A percentile compares a stretch with the other conserved stretches of the same genome.
These are phyloP conservation scores for Brachyhypopomus gauderio DNA, from an alignment of 2,113 vertebrate species.

Conservation along the genomic window DNA sequence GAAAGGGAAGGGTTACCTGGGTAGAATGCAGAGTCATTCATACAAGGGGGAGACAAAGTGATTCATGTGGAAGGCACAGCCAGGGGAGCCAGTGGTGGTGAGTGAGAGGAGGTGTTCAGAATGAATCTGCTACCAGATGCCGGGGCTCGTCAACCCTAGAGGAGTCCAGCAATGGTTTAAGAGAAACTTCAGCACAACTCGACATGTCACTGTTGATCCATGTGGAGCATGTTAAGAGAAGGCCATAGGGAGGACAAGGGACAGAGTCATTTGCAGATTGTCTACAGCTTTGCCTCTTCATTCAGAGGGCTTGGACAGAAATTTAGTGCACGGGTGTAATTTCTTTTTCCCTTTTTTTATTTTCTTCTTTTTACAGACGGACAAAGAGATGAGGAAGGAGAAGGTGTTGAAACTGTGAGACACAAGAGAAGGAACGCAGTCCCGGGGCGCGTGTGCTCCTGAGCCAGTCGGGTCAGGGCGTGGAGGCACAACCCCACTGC, in stretches of 20 bases:
- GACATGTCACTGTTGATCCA: slow-evolving; percentile 41
- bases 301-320: background rate
- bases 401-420: background rate
- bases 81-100: slow-evolving; percentile 38
- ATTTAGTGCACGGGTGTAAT: background rate
- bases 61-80: slow-evolving; percentile 45
- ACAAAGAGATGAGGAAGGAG: no score
- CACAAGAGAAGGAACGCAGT: background rate
- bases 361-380: background rate
- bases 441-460: background rate
- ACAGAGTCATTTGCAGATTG: background rate
- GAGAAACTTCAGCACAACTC: slow-evolving; percentile 23
- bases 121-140: slow-evolving; percentile 44
- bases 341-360: background rate
- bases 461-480: background rate
- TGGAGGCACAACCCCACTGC: slow-evolving; percentile 11
- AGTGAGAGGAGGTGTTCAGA: slow-evolving; percentile 42
- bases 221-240: slow-evolving; percentile 19
- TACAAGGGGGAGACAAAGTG: slow-evolving; percentile 31
- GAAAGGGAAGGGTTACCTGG: slow-evolving; percentile 34
- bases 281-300: background rate
- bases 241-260: background rate
- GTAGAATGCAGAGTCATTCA: slow-evolving; percentile 50
- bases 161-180: slow-evolving; percentile 28
- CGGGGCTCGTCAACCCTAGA: slow-evolving; percentile 36